Percentiles rank a stretch among this genome's conserved stretches.
These are phyloP conservation scores for Setophaga coronata DNA, from an alignment of 2,113 vertebrate species.

Conservation along the genomic window DNA sequence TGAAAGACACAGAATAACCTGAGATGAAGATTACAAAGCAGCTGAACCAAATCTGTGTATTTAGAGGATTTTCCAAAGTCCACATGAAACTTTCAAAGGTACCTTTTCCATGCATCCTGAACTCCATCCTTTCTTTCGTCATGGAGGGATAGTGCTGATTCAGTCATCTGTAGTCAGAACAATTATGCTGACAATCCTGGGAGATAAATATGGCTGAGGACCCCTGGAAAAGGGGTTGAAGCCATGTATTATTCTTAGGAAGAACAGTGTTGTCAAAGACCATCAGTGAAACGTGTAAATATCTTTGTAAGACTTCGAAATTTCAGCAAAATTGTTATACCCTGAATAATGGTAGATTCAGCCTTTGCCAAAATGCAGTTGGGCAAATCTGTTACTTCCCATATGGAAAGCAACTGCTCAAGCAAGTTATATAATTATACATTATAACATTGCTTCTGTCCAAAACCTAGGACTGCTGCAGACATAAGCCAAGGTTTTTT, in stretches of 20 bases:
- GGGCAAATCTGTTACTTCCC: constrained; percentile 69
- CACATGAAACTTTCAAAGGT: not conserved
- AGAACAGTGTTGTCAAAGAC: constrained; percentile 15
- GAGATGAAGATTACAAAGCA: not conserved
- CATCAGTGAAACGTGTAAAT: constrained; percentile 33
- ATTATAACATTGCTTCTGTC: constrained; percentile 61
- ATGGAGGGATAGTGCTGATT: not conserved
- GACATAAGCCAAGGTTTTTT: constrained; percentile 49
- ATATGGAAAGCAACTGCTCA: constrained; percentile 73
- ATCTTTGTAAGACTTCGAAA: constrained; percentile 58
- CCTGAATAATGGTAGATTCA: constrained; percentile 53
- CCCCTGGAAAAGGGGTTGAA: not conserved
- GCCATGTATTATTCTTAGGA: not conserved
- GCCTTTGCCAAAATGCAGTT: constrained; percentile 64
- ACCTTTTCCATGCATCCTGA: not conserved
- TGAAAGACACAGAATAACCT: not conserved
- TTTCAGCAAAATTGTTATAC: constrained; percentile 51
- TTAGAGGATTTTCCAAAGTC: not conserved
- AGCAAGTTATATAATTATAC: constrained; percentile 67
- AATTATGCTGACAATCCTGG: not conserved
- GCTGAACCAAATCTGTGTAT: not conserved
- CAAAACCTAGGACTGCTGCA: constrained; percentile 27
- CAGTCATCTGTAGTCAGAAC: not conserved
- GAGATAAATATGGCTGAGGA: not conserved
- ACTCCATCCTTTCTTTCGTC: not conserved